Percentiles rank a stretch among this genome's conserved stretches.
These are phyloP conservation scores for Drosophila rufa DNA, from an alignment of 1,140 invertebrate species.

Conservation along the genomic window DNA sequence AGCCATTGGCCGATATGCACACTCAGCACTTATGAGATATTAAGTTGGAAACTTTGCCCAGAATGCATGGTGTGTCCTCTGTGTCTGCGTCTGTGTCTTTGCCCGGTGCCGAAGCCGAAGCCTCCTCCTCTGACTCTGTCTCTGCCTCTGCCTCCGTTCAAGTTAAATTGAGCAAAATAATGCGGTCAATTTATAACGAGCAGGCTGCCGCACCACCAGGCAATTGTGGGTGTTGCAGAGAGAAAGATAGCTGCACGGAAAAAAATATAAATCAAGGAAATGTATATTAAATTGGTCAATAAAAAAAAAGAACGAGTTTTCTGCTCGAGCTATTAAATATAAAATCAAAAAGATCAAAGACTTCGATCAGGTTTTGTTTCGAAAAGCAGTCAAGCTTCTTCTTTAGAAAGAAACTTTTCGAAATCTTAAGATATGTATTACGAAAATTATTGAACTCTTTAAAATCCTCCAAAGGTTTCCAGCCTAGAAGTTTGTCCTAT, in stretches of 20 bases:
- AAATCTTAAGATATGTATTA: too few species aligned
- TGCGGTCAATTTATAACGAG: slow-evolving; percentile 81
- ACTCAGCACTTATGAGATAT: slow-evolving; percentile 77
- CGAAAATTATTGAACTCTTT: too few species aligned
- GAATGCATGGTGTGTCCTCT: slow-evolving; percentile 10
- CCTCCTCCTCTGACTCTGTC: not conserved
- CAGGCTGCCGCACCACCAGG: slow-evolving; percentile 44
- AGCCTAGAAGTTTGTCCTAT: too few species aligned
- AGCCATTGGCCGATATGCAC: slow-evolving; percentile 64
- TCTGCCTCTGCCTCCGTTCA: slow-evolving; percentile 19
- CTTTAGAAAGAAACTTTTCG: not conserved
- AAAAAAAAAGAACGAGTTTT: not conserved
- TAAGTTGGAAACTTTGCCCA: slow-evolving; percentile 77
- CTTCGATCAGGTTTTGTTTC: not conserved
- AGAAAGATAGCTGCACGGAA: slow-evolving; percentile 7
- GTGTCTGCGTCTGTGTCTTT: slow-evolving; percentile 22
- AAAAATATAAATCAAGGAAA: slow-evolving; percentile 6
- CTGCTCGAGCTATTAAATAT: not conserved
- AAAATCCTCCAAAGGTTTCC: too few species aligned
- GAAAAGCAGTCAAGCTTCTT: not conserved
- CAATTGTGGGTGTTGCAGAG: slow-evolving; percentile 42
- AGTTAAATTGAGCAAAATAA: slow-evolving; percentile 84
- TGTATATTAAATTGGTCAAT: too few species aligned
- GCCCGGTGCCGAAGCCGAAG: not conserved
- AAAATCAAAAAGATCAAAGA: too few species aligned